Base-by-base conservation (phyloP, 1,140 invertebrate genomes). In the Cherax destructor region DNA sequence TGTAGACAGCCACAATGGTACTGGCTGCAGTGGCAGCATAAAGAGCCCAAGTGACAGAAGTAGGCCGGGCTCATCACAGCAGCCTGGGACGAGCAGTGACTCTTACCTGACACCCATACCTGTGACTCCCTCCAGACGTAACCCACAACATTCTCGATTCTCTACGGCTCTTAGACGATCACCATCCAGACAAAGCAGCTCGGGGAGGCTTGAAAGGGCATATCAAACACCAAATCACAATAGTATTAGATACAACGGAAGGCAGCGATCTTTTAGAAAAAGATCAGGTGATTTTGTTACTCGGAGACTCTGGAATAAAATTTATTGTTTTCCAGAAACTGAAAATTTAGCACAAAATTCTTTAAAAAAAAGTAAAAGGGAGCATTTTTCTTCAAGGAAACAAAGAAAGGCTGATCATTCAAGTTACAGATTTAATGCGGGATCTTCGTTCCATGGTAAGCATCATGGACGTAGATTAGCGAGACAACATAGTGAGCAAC, bases 21-120 rank as follows among this genome's bases (percentile, higher is more conserved):
- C 30, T 41, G 30, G 30, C 30, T 41, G 30, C 2, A 41, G 30
- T 2, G 30, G 30, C 30, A 41, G 30, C 30, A 41, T 41, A 41
- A 41, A 41, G 30, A 41, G 30, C 30, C 61, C 21, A 61, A 11
- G 52, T 7, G 21, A 30, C 1, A n/a, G 30, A n/a, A 18, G 69
- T 30, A 74, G 24, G 3, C 69, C n/a, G 24, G 69, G n/a, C n/a
- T 21, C 7, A 6, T 11, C 24, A 30, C 30, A 76, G 16, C 13
- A 52, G 16, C 47, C 69, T 16, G 80, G 49, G 56, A 10, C 52
- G 24, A 83, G 80, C 30, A 59, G 50, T 21, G 56, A 21, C 52
- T 83, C 50, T 59, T 83, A 83, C n/a, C 52, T 83, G 24, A 83
- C 80, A 56, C 50, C 80, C n/a, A 74, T 24, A 74, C 69, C 24